Evolutionary conservation across 2,888 invertebrate species (phyloP).

Genomic region (Spilarctia lutea): DNA sequence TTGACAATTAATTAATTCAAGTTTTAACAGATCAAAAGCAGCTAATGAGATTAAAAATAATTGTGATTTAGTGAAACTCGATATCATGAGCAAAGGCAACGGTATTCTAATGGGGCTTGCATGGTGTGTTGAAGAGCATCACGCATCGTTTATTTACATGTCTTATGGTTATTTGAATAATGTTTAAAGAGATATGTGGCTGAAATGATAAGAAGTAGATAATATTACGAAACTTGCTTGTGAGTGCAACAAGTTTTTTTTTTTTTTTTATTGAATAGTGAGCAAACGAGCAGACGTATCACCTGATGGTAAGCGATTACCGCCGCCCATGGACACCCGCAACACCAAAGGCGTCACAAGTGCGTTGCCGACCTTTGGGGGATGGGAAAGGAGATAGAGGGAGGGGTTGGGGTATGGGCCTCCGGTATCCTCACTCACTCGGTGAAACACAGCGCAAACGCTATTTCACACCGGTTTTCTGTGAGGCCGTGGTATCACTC

Average conservation of each 20-base stretch:
- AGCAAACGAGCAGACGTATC: too few relatives aligned
- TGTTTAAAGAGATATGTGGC: slow-evolving; percentile 15
- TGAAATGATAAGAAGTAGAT: slow-evolving; percentile 2
- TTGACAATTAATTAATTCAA: slow-evolving; percentile 55
- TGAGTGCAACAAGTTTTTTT: slow-evolving; percentile 3
- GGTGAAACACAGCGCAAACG: too few relatives aligned
- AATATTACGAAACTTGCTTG: background rate
- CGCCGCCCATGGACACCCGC: too few relatives aligned
- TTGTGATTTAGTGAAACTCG: slow-evolving; percentile 49
- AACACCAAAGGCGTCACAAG: too few relatives aligned
- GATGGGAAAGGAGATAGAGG: too few relatives aligned
- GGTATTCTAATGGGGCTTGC: slow-evolving; percentile 34
- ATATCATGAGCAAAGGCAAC: slow-evolving; percentile 44
- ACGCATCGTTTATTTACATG: slow-evolving; percentile 31
- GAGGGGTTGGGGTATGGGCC: too few relatives aligned
- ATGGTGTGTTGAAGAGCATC: slow-evolving; percentile 20
- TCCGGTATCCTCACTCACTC: too few relatives aligned
- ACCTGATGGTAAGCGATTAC: too few relatives aligned
- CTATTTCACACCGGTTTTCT: too few relatives aligned
- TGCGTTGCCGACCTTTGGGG: too few relatives aligned
- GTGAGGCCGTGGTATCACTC: too few relatives aligned
- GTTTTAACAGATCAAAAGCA: slow-evolving; percentile 46
- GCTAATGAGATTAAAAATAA: slow-evolving; percentile 53
- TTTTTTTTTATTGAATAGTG: too few relatives aligned
- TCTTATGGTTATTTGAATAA: slow-evolving; percentile 30